Percentiles rank a stretch among this genome's conserved stretches.
Evolutionary conservation across 2,888 invertebrate species (phyloP).

Genomic region (Cheiracanthium punctorium): DNA sequence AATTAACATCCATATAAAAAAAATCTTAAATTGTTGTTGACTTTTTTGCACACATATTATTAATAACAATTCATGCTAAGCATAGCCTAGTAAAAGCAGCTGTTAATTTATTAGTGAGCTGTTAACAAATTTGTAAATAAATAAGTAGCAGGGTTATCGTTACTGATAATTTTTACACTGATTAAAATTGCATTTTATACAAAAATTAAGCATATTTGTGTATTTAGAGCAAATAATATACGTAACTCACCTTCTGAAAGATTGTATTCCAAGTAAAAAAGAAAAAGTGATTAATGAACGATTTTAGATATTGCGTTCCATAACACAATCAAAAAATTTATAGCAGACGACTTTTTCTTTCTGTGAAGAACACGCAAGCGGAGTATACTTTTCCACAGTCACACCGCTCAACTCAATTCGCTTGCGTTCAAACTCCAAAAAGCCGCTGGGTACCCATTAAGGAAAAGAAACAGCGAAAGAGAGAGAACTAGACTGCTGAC

Average conservation of each 20-base stretch:
- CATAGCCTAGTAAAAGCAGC: no score
- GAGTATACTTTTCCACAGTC: conserved; percentile 26
- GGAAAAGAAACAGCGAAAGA: conserved; percentile 59
- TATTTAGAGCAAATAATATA: no score
- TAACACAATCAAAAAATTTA: not conserved
- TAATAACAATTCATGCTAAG: no score
- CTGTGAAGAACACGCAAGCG: not conserved
- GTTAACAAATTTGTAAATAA: no score
- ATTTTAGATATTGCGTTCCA: conserved; percentile 1
- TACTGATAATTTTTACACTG: no score
- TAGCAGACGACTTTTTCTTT: conserved; percentile 40
- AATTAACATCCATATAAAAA: no score
- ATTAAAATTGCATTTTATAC: no score
- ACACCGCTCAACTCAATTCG: conserved; percentile 28
- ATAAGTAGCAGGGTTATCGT: no score
- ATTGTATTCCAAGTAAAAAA: not conserved
- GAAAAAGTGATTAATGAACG: not conserved
- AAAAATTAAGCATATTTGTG: no score
- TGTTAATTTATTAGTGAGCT: no score
- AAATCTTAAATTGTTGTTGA: no score
- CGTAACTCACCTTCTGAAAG: not conserved
- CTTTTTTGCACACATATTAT: no score
- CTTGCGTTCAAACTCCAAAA: conserved; percentile 37
- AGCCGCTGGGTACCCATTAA: conserved; percentile 66
- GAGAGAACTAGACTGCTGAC: conserved; percentile 65